Evolutionary conservation across 2,113 vertebrate genomes (phyloP).

Genomic region (Sylvietta virens): DNA sequence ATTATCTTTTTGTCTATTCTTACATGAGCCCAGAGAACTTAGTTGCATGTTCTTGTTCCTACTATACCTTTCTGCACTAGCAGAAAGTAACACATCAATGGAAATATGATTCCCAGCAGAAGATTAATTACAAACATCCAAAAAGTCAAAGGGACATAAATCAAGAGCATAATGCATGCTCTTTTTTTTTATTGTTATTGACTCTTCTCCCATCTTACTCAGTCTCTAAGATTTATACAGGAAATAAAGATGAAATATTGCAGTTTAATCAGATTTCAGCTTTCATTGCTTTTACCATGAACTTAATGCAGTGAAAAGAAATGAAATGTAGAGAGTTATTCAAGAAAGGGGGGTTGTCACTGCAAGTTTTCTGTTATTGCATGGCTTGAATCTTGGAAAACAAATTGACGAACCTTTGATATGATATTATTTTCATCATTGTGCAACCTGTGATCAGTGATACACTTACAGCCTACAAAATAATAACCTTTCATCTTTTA

Average conservation of each 20-base stretch:
- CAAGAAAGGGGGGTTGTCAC: neutral
- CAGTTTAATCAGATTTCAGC: neutral
- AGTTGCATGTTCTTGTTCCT: neutral
- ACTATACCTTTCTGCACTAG: neutral
- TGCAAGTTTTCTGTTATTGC: neutral
- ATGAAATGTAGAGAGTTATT: neutral
- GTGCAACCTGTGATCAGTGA: neutral
- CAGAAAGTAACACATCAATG: neutral
- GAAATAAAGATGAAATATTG: constrained; percentile 3
- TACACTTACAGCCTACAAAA: neutral
- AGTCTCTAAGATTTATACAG: neutral
- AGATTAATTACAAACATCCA: neutral
- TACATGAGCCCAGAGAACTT: neutral
- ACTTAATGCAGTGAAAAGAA: neutral
- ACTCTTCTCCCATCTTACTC: neutral
- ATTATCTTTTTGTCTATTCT: neutral
- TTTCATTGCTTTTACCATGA: neutral
- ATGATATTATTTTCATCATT: neutral
- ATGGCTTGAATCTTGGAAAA: neutral
- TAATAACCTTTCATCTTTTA: neutral
- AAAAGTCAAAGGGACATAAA: neutral
- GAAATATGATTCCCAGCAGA: neutral
- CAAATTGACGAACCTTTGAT: neutral
- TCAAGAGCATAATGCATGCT: neutral
- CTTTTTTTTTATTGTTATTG: neutral